Base-by-base conservation (phyloP, 2,888 invertebrate genomes). In the Empis stercorea region DNA sequence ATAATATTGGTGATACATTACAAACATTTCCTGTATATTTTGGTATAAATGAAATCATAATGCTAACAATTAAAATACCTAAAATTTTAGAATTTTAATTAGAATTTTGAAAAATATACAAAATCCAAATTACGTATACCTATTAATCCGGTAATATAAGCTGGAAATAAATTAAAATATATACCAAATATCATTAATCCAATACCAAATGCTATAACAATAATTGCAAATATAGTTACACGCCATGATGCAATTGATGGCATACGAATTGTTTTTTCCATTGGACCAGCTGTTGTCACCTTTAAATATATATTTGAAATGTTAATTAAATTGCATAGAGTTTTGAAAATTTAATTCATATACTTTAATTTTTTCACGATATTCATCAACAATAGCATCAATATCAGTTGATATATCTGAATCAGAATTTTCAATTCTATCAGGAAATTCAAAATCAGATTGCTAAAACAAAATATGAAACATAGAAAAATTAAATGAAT, bases 361-460 rank as follows among this genome's bases (percentile, higher is more conserved):
- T 63, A 80, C 83, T 68, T 81, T 79, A 52, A 84, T 73, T 56
- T 77, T 76, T 58, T 84, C 84, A 50, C 78, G 76, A 59, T 84
- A 85, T 60, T 84, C 84, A 58, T 83, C 82, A 1, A 85, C 84
- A 14, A 81, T 81, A 2, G 81, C 81, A 61, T 85, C 85, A 46
- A 85, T 83, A 57, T 85, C 85, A 2, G 84, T 84, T 1, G 81
- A 82, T 52, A 79, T 81, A 52, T 80, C 80, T 20, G 79, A 80
- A 51, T 79, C 80, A n/a, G 78, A 77, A 53, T 76, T 76, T 16
- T 72, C 78, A 40, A 62, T 34, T 14, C 14, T 2, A n/a, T n/a
- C 27, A 14, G 40, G 27, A 40, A 40, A 30, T 30, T 45, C 36
- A 30, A 45, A 14, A 38, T 37, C 36, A 14, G 43, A 36, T 7